Conservation (phyloP, 2,797 vertebrate species). For the Crenuchus spilurus region DNA sequence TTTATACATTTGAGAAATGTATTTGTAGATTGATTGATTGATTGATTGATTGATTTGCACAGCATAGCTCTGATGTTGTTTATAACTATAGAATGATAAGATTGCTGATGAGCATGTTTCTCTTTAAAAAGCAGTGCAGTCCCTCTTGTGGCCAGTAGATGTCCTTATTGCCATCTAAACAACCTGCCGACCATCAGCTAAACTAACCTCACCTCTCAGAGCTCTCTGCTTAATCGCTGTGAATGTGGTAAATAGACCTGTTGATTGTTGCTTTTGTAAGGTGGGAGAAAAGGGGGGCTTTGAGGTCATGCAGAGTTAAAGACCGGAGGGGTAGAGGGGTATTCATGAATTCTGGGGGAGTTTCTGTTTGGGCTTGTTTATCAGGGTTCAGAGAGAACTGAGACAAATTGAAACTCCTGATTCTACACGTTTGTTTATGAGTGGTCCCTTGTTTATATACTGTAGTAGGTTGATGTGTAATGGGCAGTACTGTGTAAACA, state of each 20-base stretch:
- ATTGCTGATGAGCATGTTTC: no score
- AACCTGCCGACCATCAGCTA: neutral
- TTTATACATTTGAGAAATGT: no score
- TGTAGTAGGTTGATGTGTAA: no score
- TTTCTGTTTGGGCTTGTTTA: neutral
- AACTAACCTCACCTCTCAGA: slow-evolving; percentile 7
- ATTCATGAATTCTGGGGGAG: neutral
- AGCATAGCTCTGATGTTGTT: no score
- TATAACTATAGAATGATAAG: no score
- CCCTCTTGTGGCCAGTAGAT: slow-evolving; percentile 51
- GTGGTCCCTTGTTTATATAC: no score
- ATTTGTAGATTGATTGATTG: no score
- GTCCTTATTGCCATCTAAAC: slow-evolving; percentile 51
- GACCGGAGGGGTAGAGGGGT: neutral
- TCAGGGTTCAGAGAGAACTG: neutral
- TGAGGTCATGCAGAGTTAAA: slow-evolving; percentile 29
- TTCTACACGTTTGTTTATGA: no score
- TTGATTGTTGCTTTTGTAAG: slow-evolving; percentile 33
- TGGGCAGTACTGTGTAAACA: no score
- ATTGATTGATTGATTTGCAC: no score
- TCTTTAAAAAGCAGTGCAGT: neutral
- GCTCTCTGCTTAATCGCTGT: slow-evolving; percentile 4
- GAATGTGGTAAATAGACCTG: slow-evolving; percentile 41
- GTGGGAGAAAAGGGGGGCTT: slow-evolving; percentile 1
- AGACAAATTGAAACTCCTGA: neutral